phyloP scores from a whole-genome alignment of 1,140 invertebrate genomes.

The Procambarus clarkii region DNA sequence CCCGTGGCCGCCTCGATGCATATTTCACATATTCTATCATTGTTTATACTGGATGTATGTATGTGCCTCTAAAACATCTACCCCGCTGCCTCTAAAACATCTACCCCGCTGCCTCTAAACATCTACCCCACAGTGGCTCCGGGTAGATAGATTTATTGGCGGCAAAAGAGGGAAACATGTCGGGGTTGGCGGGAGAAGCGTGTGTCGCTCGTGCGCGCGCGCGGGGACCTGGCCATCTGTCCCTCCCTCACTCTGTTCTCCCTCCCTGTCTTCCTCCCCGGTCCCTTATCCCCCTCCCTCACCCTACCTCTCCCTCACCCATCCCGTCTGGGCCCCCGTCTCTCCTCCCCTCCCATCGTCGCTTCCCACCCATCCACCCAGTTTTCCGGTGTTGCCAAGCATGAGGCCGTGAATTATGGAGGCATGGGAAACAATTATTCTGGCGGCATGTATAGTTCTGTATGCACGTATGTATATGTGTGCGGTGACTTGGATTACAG shows the following conservation, averaged over 20 bases:
- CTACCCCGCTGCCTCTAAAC: background rate
- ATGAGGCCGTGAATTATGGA: slow-evolving; percentile 39
- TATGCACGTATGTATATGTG: too few species aligned
- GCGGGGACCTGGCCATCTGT: slow-evolving; percentile 56
- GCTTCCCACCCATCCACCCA: background rate
- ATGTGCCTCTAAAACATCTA: background rate
- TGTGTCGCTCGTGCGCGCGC: slow-evolving; percentile 43
- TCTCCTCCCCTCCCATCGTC: background rate
- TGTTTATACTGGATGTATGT: background rate
- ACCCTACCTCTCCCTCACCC: background rate
- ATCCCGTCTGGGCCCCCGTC: background rate
- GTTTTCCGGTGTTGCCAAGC: slow-evolving; percentile 61
- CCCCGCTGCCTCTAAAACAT: background rate
- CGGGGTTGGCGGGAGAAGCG: slow-evolving; percentile 27
- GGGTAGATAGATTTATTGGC: background rate
- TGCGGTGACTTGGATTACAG: too few species aligned
- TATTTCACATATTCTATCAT: background rate
- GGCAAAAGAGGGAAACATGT: background rate
- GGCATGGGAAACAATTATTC: too few species aligned
- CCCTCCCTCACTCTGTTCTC: background rate
- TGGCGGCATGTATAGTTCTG: too few species aligned
- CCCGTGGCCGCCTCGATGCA: background rate
- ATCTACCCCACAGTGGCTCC: background rate
- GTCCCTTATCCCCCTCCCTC: background rate
- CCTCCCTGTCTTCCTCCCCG: background rate